Conservation (phyloP, 2,113 vertebrate genomes). For the Columba janthina region DNA sequence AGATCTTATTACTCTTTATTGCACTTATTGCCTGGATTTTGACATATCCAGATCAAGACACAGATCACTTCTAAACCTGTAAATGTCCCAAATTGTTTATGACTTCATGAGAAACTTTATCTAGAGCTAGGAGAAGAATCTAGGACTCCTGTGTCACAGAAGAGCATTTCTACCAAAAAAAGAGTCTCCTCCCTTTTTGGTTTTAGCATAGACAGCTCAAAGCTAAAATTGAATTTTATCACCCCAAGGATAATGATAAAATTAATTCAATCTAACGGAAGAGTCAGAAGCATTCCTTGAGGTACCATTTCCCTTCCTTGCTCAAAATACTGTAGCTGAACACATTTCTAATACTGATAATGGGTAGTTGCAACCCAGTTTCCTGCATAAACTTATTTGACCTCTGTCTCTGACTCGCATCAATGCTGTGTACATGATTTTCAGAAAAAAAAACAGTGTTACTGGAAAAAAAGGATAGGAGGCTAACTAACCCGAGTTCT, state of each 20-base stretch:
- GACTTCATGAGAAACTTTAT: neutral
- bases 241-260: neutral
- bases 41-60: neutral
- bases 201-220: neutral
- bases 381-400: neutral
- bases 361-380: neutral
- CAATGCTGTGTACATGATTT: neutral
- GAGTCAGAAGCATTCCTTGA: neutral
- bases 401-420: neutral
- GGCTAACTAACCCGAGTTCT: too few species aligned
- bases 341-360: neutral
- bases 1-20: neutral
- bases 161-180: neutral
- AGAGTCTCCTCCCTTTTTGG: neutral
- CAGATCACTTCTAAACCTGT: neutral
- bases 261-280: neutral
- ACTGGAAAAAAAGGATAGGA: neutral
- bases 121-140: neutral
- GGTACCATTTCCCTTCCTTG: neutral
- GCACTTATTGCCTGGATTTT: neutral
- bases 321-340: neutral
- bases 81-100: neutral
- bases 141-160: neutral
- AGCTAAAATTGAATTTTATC: slow-evolving; percentile 2
- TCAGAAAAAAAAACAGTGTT: neutral